A percentile compares a stretch with the other conserved stretches of the same genome.
phyloP scores from a whole-genome alignment of 2,797 vertebrate species.

The Rhinoraja longicauda region DNA sequence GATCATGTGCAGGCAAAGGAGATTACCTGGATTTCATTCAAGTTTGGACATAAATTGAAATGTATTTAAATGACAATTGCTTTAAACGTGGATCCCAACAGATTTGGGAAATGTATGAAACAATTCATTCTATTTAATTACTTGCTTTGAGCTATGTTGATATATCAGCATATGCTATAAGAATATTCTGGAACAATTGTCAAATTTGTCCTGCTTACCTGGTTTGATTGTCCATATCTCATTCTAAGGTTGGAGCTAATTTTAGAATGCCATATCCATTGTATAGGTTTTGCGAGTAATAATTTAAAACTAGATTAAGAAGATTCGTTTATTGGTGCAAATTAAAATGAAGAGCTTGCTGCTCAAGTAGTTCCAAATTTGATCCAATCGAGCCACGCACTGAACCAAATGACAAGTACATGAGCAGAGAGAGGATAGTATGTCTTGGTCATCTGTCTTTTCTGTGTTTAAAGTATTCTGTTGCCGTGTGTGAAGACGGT shows the following conservation, averaged over 20 bases:
- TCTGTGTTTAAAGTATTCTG: background rate
- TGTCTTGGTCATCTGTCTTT: background rate
- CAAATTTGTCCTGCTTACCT: background rate
- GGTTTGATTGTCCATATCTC: background rate
- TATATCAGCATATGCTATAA: background rate
- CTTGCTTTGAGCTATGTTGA: background rate
- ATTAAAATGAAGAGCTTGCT: constrained; percentile 31
- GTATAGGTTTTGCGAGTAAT: background rate
- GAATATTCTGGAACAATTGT: background rate
- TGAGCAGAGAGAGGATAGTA: constrained; percentile 6
- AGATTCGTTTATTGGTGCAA: constrained; percentile 27
- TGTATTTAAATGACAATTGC: background rate
- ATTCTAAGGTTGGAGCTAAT: background rate
- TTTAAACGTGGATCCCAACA: background rate
- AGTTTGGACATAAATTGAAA: background rate
- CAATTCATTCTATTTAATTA: background rate
- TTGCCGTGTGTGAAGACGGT: background rate
- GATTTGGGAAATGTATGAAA: background rate
- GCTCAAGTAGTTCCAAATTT: constrained; percentile 1
- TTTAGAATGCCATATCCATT: background rate
- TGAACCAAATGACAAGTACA: constrained; percentile 3
- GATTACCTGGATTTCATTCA: background rate
- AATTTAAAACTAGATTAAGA: background rate
- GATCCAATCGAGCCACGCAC: background rate
- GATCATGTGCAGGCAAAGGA: too few relatives aligned